These are phyloP conservation scores for Ophioninae sp. DNA, from an alignment of 2,888 invertebrate species.

Conservation along the genomic window DNA sequence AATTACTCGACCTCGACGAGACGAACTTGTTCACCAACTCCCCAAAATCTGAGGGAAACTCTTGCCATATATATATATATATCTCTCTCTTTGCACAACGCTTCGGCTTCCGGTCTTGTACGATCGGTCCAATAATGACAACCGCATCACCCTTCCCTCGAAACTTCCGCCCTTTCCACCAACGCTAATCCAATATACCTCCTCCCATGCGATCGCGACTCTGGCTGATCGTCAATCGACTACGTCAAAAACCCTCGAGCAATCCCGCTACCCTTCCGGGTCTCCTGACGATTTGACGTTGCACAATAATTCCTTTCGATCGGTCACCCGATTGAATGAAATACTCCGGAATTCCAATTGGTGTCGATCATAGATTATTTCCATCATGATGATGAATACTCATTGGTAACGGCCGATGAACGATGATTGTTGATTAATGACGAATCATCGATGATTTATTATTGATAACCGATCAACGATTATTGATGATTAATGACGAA, in stretches of 20 bases:
- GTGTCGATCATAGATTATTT: neutral
- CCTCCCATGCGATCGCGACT: conserved; percentile 15
- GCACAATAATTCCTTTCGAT: neutral
- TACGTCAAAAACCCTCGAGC: conserved; percentile 34
- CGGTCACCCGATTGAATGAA: neutral
- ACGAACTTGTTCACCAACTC: conserved; percentile 37
- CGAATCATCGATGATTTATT: neutral
- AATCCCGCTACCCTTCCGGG: conserved; percentile 40
- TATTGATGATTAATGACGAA: neutral
- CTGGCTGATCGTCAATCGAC: conserved; percentile 18
- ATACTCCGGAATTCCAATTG: neutral
- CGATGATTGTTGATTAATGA: neutral
- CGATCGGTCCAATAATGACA: conserved; percentile 14
- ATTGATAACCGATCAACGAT: neutral
- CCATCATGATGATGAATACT: neutral
- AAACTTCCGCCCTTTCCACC: conserved; percentile 42
- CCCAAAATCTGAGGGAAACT: conserved; percentile 29
- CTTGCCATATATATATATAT: neutral
- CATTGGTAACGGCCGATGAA: neutral
- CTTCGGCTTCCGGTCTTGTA: conserved; percentile 5
- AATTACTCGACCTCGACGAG: conserved; percentile 45
- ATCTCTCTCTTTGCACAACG: neutral
- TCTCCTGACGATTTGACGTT: conserved; percentile 2
- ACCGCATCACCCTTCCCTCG: conserved; percentile 33
- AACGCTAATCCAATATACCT: conserved; percentile 27